Conservation (phyloP, 1,140 invertebrate genomes). For the Phocides pigmalion region DNA sequence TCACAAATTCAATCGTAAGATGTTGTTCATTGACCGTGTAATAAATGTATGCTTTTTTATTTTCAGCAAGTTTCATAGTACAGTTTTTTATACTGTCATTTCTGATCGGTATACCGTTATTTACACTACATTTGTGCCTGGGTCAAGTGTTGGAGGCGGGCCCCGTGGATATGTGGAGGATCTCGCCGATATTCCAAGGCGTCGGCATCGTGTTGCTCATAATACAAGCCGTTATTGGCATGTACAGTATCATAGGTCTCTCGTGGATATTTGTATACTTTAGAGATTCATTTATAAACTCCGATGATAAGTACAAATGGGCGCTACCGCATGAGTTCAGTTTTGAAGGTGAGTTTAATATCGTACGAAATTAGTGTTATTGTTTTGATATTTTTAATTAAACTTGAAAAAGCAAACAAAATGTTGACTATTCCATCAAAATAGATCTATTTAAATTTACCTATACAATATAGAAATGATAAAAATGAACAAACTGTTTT, state of each 20-base stretch:
- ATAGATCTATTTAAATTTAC: too few species aligned
- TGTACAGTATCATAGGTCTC: conserved; percentile 94
- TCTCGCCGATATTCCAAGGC: conserved; percentile 95
- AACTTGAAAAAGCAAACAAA: too few species aligned
- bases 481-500: too few species aligned
- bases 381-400: too few species aligned
- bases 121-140: conserved; percentile 93
- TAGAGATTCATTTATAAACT: conserved; percentile 94
- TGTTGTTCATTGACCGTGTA: too few species aligned
- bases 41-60: conserved; percentile 4
- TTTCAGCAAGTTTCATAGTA: conserved; percentile 93
- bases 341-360: conserved; percentile 84
- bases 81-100: conserved; percentile 94
- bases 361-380: not conserved
- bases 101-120: conserved; percentile 92
- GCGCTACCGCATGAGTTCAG: conserved; percentile 88
- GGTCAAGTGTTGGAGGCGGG: conserved; percentile 94
- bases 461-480: too few species aligned
- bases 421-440: too few species aligned
- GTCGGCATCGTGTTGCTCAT: conserved; percentile 93
- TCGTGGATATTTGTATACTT: conserved; percentile 96
- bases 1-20: too few species aligned
- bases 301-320: conserved; percentile 92
- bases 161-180: conserved; percentile 95
- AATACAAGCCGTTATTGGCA: conserved; percentile 91